Base-by-base conservation (phyloP, 2,113 vertebrate genomes). In the Murina feae region DNA sequence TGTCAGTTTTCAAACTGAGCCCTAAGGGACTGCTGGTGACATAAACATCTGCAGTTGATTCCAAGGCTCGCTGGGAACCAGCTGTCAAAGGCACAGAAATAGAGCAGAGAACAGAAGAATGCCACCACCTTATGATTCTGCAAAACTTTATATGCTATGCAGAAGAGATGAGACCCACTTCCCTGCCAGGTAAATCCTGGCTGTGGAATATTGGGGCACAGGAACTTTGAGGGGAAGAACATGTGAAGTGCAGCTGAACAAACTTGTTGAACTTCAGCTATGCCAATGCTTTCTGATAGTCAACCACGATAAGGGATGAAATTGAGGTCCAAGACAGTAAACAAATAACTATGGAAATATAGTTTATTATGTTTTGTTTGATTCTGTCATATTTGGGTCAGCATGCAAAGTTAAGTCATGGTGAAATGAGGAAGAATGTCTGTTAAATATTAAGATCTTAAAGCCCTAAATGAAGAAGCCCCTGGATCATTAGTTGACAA, bases 1-100 rank as follows among this genome's bases (percentile, higher is more conserved):
- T 37, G 78, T 35, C 63, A 68, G 89, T 88, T 87, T 93, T 95
- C 87, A 84, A 55, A 83, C 5, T 84, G 23, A 86, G 18, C 68
- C 44, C 42, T 81, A 65, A 91, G 51, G 5, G 93, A 42, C 30
- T 80, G 21, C 37, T 81, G 84, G 58, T 85, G 47, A 82, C 21
- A n/a, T 53, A 75, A 88, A 66, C 82, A 83, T 65, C 85, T 79
- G 44, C 83, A 91, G 21, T 16, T 2, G 32, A 44, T 93, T 66
- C 75, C 44, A 58, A 83, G 84, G 35, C 55, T 53, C 82, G 10
- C 63, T 60, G 53, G 12, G 39, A 95, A 14, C 7, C 69, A 66
- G 23, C 63, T 75, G 74, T 83, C 72, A 92, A 47, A 91, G 88
- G 42, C 65, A 88, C 60, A 92, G 79, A 78, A 18, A 25, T 2